Base-by-base conservation (phyloP, 2,113 vertebrate genomes). In the Tupaia chinensis region DNA sequence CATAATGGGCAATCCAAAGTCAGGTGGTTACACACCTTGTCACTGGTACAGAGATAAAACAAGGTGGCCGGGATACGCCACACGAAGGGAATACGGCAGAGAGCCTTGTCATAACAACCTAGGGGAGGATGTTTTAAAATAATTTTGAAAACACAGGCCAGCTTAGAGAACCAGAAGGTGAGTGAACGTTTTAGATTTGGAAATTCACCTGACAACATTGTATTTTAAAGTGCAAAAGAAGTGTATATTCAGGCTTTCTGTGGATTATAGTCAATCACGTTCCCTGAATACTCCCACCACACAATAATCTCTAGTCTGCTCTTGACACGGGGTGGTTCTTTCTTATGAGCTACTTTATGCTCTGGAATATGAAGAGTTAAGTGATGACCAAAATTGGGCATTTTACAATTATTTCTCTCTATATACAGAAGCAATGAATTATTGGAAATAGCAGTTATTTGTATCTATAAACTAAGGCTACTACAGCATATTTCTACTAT, bases 301-400 rank as follows among this genome's bases (percentile, higher is more conserved):
- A 98, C 98, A 98, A 96, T 98, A 97, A 96, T 98, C 98, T 97
- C 96, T 98, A 94, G 94, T 98, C 98, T 98, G 98, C 97, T 98
- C 98, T 96, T 97, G 98, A 98, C 98, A 98, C 90, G 98, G 98
- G 97, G 93, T 94, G 97, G 93, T 95, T 81, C 58, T 98, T 98
- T 98, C 95, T 95, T 95, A 98, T 95, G 98, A 98, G 92, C 96
- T 98, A 95, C 96, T 98, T 80, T 98, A 96, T 97, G 98, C 98
- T 98, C 95, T 97, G 98, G 98, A 97, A 97, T 98, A 97, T 20
- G 98, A 99, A 99, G 98, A 98, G 98, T 98, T 99, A 98, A 98
- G 97, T 97, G 97, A 99, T 99, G 98, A 98, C 98, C 98, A 99
- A 99, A 98, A 96, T 95, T 92, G 98, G 98, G 98, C 99, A 99